phyloP scores from a whole-genome alignment of 2,888 invertebrate genomes.

The Pristionchus fissidentatus region DNA sequence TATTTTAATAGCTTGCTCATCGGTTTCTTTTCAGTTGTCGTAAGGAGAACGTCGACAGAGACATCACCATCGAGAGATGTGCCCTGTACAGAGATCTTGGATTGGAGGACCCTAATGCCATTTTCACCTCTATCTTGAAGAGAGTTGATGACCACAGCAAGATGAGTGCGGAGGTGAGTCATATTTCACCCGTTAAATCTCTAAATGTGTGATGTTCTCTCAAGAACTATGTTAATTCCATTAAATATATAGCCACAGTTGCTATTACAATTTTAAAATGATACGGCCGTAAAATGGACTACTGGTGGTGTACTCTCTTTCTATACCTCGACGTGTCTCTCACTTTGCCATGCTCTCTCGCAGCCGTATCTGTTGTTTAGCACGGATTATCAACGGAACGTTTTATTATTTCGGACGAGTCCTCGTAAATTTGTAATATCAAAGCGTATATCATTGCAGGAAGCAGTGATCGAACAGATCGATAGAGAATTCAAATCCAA shows the following conservation, averaged over 20 bases:
- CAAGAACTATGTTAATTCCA: too few species aligned
- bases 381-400: too few species aligned
- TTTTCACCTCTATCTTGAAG: neutral
- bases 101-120: constrained; percentile 6
- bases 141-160: neutral
- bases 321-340: too few species aligned
- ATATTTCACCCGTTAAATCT: neutral
- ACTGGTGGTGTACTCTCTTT: too few species aligned
- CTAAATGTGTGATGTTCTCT: neutral
- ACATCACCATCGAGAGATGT: constrained; percentile 23
- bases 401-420: too few species aligned
- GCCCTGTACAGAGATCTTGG: constrained; percentile 2
- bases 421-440: too few species aligned
- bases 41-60: neutral
- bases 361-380: too few species aligned
- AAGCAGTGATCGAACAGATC: neutral
- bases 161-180: constrained; percentile 27
- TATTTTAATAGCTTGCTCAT: neutral
- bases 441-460: neutral
- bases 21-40: neutral
- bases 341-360: too few species aligned
- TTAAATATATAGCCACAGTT: neutral
- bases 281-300: neutral
- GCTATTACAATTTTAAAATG: neutral
- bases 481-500: constrained; percentile 1